Percentiles rank a stretch among this genome's conserved stretches.
These are phyloP conservation scores for Urechis unicinctus DNA, from an alignment of 2,888 invertebrate genomes.

Conservation along the genomic window DNA sequence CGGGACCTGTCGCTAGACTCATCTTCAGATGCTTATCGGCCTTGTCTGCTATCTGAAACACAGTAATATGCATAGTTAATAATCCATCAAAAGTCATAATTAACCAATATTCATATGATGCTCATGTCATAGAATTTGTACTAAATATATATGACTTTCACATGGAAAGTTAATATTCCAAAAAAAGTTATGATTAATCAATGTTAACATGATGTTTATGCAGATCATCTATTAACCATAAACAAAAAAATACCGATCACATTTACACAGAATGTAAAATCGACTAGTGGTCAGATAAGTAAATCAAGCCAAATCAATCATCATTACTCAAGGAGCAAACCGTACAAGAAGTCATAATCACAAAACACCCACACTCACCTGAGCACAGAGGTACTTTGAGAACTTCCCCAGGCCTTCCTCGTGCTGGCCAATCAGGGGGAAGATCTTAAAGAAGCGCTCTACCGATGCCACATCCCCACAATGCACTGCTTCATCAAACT, in stretches of 20 bases:
- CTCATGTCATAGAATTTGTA: no score
- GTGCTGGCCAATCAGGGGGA: constrained; percentile 87
- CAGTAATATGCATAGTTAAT: background rate
- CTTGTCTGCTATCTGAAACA: constrained; percentile 56
- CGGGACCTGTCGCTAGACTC: constrained; percentile 55
- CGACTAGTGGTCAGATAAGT: no score
- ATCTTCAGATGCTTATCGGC: constrained; percentile 65
- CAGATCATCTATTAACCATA: no score
- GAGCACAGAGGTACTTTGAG: constrained; percentile 76
- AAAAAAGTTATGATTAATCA: no score
- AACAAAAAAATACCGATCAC: no score
- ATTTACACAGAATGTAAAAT: no score
- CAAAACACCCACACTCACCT: constrained; percentile 51
- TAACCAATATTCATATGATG: background rate
- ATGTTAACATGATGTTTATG: no score
- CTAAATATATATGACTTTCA: no score
- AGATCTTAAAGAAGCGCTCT: constrained; percentile 93
- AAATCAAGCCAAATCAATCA: no score
- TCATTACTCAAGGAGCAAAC: no score
- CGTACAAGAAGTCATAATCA: no score
- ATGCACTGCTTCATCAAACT: constrained; percentile 45
- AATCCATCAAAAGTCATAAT: background rate
- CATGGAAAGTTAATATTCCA: no score
- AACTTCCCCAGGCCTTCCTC: constrained; percentile 83
- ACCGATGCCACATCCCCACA: constrained; percentile 20